A percentile compares a stretch with the other conserved stretches of the same genome.
Conservation (phyloP, 30 jellyfish, hydroid and myxozoan species). For the Euphysa ruthae region DNA sequence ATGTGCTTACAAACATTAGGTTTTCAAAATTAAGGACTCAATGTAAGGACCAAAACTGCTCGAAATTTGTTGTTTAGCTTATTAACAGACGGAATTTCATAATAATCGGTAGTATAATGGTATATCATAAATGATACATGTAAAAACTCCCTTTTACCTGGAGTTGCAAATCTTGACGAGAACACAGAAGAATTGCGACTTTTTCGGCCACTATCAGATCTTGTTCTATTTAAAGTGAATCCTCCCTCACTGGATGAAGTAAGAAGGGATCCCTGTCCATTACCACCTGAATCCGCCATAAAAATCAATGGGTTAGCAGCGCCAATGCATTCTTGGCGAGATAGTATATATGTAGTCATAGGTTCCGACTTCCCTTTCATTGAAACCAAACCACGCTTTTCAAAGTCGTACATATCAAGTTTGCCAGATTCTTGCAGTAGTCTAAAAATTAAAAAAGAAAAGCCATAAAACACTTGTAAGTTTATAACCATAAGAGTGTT, state of each 20-base stretch:
- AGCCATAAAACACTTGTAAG: neutral
- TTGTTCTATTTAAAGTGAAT: slow-evolving; percentile 23
- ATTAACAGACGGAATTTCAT: no score
- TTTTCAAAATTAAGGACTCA: no score
- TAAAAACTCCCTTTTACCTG: neutral
- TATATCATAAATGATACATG: no score
- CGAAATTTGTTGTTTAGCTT: no score
- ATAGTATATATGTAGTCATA: slow-evolving; percentile 21
- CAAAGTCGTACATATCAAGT: slow-evolving; percentile 7
- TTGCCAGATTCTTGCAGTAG: neutral
- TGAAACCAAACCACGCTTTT: slow-evolving; percentile 19
- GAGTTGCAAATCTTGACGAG: neutral
- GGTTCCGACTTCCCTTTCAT: slow-evolving; percentile 48
- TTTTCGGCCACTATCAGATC: slow-evolving; percentile 8
- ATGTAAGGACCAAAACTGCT: no score
- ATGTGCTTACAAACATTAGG: no score
- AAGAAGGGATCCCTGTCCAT: neutral
- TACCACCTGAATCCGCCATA: neutral
- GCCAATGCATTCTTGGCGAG: slow-evolving; percentile 8
- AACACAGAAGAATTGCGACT: neutral
- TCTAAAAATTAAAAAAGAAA: neutral
- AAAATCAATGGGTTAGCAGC: neutral
- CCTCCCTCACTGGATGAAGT: slow-evolving; percentile 5
- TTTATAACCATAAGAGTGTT: no score
- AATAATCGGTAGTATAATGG: no score